These are phyloP conservation scores for Drosophila parabipectinata DNA, from an alignment of 1,140 invertebrate species.

Conservation along the genomic window DNA sequence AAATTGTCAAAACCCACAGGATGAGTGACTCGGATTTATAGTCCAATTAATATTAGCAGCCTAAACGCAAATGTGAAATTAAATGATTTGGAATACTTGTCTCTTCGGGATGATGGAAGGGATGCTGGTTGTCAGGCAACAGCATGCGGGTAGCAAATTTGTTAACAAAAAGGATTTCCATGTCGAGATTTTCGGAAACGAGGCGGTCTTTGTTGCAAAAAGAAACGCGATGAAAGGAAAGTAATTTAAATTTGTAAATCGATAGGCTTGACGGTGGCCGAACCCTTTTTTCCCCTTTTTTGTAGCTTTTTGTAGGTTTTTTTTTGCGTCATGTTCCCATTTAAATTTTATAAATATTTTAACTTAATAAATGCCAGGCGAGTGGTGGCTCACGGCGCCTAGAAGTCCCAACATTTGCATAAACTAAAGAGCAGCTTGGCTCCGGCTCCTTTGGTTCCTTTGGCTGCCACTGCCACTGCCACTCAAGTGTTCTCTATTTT, in stretches of 20 bases:
- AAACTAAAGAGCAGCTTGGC: slow-evolving; percentile 44
- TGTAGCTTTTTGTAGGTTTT: not conserved
- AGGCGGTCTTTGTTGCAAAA: slow-evolving; percentile 5
- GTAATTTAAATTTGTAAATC: slow-evolving; percentile 74
- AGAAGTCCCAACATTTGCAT: slow-evolving; percentile 61
- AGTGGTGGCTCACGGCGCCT: slow-evolving; percentile 53
- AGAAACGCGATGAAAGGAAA: slow-evolving; percentile 48
- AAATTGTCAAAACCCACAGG: slow-evolving; percentile 39
- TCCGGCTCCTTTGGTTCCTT: slow-evolving; percentile 13
- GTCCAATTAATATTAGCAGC: slow-evolving; percentile 61
- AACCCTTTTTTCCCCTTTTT: slow-evolving; percentile 13
- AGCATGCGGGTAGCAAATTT: slow-evolving; percentile 39
- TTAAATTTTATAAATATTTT: slow-evolving; percentile 78
- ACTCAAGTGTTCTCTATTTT: slow-evolving; percentile 42
- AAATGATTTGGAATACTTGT: slow-evolving; percentile 63
- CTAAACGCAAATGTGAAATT: slow-evolving; percentile 62
- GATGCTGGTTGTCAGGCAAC: slow-evolving; percentile 15
- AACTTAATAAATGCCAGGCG: slow-evolving; percentile 69
- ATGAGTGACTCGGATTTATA: slow-evolving; percentile 53
- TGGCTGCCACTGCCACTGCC: slow-evolving; percentile 5
- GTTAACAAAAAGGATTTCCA: slow-evolving; percentile 61
- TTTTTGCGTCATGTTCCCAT: slow-evolving; percentile 29
- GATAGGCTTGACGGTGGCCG: slow-evolving; percentile 43
- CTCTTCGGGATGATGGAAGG: slow-evolving; percentile 2
- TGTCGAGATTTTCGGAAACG: slow-evolving; percentile 42